These are phyloP conservation scores for Oceanodroma leucorhoa DNA, from an alignment of 2,797 vertebrate species.

Conservation along the genomic window DNA sequence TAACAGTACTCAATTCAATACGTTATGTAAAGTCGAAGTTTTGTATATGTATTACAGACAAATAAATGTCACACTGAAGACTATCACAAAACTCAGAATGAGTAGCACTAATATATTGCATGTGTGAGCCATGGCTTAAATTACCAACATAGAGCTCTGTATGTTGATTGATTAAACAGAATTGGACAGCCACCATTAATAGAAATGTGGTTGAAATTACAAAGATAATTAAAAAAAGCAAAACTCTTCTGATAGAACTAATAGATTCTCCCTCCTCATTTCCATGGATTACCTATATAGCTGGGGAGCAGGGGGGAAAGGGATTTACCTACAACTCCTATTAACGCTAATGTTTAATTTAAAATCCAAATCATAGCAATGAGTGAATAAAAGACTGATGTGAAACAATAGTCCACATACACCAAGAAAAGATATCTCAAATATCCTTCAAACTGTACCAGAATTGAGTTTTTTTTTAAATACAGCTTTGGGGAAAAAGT, in stretches of 20 bases:
- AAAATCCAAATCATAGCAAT: neutral
- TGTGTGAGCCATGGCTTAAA: neutral
- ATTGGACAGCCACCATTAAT: neutral
- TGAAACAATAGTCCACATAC: neutral
- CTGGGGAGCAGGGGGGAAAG: neutral
- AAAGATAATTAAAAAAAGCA: neutral
- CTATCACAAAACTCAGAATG: neutral
- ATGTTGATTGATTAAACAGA: neutral
- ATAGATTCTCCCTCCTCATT: neutral
- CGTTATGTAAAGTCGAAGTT: neutral
- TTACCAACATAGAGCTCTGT: neutral
- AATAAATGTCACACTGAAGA: neutral
- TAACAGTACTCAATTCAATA: neutral
- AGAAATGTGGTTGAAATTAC: neutral
- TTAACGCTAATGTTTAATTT: neutral
- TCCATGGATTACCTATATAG: neutral
- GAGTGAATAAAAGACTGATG: neutral
- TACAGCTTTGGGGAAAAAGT: neutral
- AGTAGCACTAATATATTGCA: neutral
- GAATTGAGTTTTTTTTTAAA: neutral
- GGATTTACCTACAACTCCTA: neutral
- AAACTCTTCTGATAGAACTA: neutral
- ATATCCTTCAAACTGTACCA: neutral
- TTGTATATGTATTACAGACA: fast-evolving
- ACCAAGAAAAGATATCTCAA: neutral